Evolutionary conservation across 2,113 vertebrate genomes (phyloP).

Genomic region (Bufo bufo): DNA sequence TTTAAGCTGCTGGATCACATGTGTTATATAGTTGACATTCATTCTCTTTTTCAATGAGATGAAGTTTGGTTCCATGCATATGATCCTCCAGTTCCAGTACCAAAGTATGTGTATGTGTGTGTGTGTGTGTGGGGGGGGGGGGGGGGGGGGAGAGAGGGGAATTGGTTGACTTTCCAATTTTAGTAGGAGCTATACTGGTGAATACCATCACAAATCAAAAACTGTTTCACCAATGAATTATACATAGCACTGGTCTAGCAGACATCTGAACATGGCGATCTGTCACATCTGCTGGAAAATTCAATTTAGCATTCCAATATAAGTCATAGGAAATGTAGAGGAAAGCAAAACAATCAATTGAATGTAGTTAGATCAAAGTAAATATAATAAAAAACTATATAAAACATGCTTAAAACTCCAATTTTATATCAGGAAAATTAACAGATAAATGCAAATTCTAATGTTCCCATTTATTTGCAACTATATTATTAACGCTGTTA

Average conservation of each 20-base stretch:
- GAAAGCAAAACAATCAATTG: background rate
- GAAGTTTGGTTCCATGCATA: too few species aligned
- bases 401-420: background rate
- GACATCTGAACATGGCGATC: background rate
- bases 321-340: background rate
- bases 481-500: constrained; percentile 19
- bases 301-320: background rate
- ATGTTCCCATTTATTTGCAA: background rate
- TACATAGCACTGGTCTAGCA: background rate
- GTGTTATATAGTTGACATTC: too few species aligned
- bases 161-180: background rate
- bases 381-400: background rate
- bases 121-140: too few species aligned
- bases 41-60: too few species aligned
- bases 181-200: background rate
- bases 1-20: too few species aligned
- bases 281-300: background rate
- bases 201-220: background rate
- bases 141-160: too few species aligned
- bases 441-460: background rate
- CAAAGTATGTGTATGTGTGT: too few species aligned
- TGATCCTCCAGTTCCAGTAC: too few species aligned
- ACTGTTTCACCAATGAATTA: background rate
- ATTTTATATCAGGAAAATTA: background rate
- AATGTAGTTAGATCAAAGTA: background rate